Base-by-base conservation (phyloP, 2,113 vertebrate genomes). In the Ahaetulla prasina region DNA sequence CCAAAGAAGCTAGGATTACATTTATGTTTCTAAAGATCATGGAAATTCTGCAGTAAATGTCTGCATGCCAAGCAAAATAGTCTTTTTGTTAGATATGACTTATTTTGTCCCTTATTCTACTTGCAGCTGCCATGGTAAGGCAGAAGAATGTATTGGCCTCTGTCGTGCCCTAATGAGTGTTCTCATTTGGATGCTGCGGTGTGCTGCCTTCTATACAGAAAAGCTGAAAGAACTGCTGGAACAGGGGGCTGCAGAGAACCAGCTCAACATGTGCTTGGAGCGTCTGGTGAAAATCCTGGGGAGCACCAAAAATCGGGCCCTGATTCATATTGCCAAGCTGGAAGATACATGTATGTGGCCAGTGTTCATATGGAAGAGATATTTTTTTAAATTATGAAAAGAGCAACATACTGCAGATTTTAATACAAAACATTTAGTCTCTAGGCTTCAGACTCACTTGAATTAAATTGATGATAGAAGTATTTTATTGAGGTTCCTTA, bases 61-160 rank as follows among this genome's bases (percentile, higher is more conserved):
- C 16, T 87, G 85, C 4, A 3, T 39, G 49, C 27, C 10, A 27
- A 45, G 35, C 27, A 84, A 50, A 27, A 27, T 9, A 5, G 47
- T 52, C 22, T 30, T 16, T 4, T 91, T 85, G 12, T 8, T 52
- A 25, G n/a, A 27, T 47, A 52, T 53, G 23, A 1, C 20, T 20
- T 9, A 12, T 89, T 57, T 86, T 86, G 74, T 35, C 35, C 50
- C 0, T 90, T 89, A 94, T 2, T 93, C 91, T 88, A 84, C 89
- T 93, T 1, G 1, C 94, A 99, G 99, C 97, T 99, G 99, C 96
- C 98, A 99, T 0, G 99, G 99, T 91, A 99, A 99, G 96, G 99
- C 98, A 0, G 99, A 99, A 97, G 99, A 99, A 96, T 99, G 99
- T 96, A 98, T 99, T 0, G 98, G 98, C 18, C 98, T 99, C 80